These are phyloP conservation scores for Glaucidium brasilianum DNA, from an alignment of 2,113 vertebrate genomes.

Conservation along the genomic window DNA sequence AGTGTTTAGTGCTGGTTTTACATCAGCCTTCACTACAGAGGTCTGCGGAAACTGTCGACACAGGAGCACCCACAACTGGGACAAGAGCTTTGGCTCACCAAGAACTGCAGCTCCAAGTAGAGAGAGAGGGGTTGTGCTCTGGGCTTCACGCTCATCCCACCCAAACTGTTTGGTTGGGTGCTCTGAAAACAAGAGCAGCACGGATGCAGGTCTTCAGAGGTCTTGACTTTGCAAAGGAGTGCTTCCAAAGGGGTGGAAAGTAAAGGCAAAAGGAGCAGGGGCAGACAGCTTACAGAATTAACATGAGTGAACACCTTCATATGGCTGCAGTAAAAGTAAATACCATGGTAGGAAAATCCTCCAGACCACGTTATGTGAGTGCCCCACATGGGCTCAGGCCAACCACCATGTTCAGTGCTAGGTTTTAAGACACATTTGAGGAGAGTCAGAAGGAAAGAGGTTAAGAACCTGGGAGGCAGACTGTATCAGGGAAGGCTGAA, in stretches of 20 bases:
- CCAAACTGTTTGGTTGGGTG: not conserved
- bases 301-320: not conserved
- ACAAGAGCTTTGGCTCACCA: not conserved
- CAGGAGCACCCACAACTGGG: not conserved
- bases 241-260: not conserved
- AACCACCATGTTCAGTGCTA: not conserved
- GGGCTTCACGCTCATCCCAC: not conserved
- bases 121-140: not conserved
- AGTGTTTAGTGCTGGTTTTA: not conserved
- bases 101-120: not conserved
- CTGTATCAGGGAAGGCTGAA: not conserved
- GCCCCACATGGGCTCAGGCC: not conserved
- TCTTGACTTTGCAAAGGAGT: not conserved
- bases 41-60: not conserved
- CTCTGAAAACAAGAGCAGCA: not conserved
- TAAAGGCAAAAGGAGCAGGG: not conserved
- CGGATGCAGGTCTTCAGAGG: not conserved
- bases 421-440: not conserved
- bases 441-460: not conserved
- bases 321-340: not conserved
- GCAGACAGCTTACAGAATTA: not conserved
- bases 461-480: not conserved
- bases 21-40: not conserved
- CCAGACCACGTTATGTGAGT: not conserved
- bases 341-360: not conserved